Evolutionary conservation across 2,113 vertebrate genomes (phyloP), one percentile per base, ranked within the genome.

Genomic region (Ovibos moschatus): DNA sequence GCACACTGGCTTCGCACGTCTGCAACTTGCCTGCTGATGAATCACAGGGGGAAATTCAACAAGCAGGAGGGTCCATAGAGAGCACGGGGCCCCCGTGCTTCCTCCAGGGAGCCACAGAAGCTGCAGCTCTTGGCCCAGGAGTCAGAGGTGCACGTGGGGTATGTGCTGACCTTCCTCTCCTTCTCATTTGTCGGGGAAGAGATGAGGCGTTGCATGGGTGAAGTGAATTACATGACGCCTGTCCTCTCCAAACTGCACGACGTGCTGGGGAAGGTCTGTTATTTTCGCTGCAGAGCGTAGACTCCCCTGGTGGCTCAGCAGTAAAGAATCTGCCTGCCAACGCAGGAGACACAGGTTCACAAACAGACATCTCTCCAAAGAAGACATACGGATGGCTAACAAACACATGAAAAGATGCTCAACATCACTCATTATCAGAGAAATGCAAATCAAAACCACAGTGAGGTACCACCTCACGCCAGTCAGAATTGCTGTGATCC

Each of bases 381-480:
- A 67, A 36, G n/a, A 71, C 67, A 71, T 23, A 6, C 10, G 0
- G n/a, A 71, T 40, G 67, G n/a, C n/a, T 40, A 71, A 36, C 17
- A 71, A 6, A 71, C 67, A 71, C 67, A 40, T 23, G n/a, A 71
- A 40, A 71, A 71, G n/a, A 71, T 71, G 67, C n/a, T 40, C n/a
- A 71, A 71, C 67, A 71, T 6, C 4, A 0, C 64, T 71, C 64
- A 36, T 71, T 11, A 71, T 71, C 19, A 71, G n/a, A 36, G 64
- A 71, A 36, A 71, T 36, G 64, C n/a, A 71, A 71, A 71, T 71
- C 64, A 71, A 71, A 6, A 36, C 64, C 64, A 36, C n/a, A 36
- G 2, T 11, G 64, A 71, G n/a, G 9, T 36, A 23, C n/a, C n/a
- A 71, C 36, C 2, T 12, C 64, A 67, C 0, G 1, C n/a, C n/a